Percentiles rank a stretch among this genome's conserved stretches.
Evolutionary conservation across 2,888 invertebrate species (phyloP).

Genomic region (Noctuana brunneofusca): DNA sequence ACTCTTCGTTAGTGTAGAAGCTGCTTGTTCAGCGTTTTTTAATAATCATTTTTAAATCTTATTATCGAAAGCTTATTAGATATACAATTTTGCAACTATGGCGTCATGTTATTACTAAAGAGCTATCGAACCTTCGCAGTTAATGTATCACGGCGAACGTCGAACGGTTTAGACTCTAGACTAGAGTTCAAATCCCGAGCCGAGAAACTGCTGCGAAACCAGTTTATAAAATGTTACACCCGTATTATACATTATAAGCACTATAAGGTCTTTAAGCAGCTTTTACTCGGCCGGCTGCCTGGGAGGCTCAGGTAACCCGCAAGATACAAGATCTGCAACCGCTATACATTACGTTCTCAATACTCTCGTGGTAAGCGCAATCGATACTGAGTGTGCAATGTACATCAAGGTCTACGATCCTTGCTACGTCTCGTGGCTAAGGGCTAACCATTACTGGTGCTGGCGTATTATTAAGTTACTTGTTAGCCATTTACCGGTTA

Average conservation of each 20-base stretch:
- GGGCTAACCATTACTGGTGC: conserved; percentile 16
- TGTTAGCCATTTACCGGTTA: conserved; percentile 28
- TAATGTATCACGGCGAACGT: conserved; percentile 12
- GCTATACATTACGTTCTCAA: conserved; percentile 12
- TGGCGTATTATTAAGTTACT: conserved; percentile 16
- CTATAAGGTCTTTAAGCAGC: conserved; percentile 17
- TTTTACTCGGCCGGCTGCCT: conserved; percentile 28
- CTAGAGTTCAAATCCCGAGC: conserved; percentile 25
- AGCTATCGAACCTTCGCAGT: not conserved
- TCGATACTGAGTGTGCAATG: conserved; percentile 12
- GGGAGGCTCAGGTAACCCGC: conserved; percentile 13
- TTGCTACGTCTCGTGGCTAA: conserved; percentile 12
- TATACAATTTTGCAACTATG: not conserved
- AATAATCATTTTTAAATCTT: too few relatives aligned
- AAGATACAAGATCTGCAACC: conserved; percentile 8
- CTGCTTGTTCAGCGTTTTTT: too few relatives aligned
- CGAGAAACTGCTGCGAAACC: conserved; percentile 27
- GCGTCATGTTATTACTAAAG: not conserved
- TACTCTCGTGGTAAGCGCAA: conserved; percentile 1
- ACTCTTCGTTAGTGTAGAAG: not conserved
- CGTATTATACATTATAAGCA: conserved; percentile 23
- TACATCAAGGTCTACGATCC: conserved; percentile 17
- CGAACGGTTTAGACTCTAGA: conserved; percentile 9
- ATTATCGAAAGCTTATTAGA: too few relatives aligned
- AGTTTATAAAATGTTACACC: conserved; percentile 28